Conservation (phyloP, 2,797 vertebrate species). For the Pseudochirops cupreus region DNA sequence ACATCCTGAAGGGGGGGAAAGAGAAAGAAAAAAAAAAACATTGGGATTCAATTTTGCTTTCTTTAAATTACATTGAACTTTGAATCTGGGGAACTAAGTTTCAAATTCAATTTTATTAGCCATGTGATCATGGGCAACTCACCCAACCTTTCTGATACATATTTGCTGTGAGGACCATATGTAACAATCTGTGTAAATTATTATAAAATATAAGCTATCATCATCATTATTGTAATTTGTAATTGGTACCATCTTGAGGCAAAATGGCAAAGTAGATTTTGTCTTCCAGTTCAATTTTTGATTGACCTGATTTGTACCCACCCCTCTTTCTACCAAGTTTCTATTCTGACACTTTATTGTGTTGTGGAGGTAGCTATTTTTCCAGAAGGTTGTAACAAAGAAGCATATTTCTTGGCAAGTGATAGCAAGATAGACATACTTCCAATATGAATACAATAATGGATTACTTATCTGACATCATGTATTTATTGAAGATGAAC, state of each 20-base stretch:
- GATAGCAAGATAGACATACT: neutral
- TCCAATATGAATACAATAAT: neutral
- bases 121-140: neutral
- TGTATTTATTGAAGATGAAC: neutral
- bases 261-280: neutral
- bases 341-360: neutral
- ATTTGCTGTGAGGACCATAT: neutral
- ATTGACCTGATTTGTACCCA: neutral
- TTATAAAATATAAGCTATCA: neutral
- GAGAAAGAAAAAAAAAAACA: neutral
- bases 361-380: neutral
- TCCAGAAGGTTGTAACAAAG: neutral
- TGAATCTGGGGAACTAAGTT: neutral
- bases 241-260: neutral
- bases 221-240: neutral
- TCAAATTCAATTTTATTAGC: neutral
- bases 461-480: neutral
- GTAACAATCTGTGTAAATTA: neutral
- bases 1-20: neutral
- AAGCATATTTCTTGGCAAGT: neutral
- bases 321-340: neutral
- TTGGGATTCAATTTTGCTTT: neutral
- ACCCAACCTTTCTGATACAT: neutral
- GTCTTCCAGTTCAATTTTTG: neutral
- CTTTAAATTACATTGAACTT: neutral